These are phyloP conservation scores for Balanococcus diminutus DNA, from an alignment of 2,888 invertebrate genomes.

Conservation along the genomic window DNA sequence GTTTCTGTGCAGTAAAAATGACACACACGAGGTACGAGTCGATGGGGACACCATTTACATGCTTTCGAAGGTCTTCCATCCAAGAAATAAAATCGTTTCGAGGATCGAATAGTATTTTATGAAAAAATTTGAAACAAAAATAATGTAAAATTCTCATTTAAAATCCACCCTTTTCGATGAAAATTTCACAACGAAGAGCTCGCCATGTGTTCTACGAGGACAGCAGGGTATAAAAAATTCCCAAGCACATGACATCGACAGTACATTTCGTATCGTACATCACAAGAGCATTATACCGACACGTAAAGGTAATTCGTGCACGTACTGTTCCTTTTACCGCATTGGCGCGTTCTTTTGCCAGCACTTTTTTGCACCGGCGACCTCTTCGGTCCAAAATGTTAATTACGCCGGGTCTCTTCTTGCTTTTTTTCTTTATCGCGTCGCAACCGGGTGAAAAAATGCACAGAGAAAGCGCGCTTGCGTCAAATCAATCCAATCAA, in stretches of 20 bases:
- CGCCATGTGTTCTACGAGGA: not conserved
- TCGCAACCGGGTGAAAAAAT: not conserved
- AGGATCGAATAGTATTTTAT: not conserved
- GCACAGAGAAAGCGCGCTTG: not conserved
- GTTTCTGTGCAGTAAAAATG: not conserved
- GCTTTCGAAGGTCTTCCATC: not conserved
- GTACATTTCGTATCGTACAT: not conserved
- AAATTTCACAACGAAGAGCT: slow-evolving; percentile 2
- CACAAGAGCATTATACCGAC: not conserved
- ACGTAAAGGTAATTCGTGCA: slow-evolving; percentile 32
- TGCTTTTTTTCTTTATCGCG: not conserved
- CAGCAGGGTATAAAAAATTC: not conserved
- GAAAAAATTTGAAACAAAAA: too few relatives aligned
- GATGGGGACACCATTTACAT: not conserved
- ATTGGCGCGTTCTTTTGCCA: slow-evolving; percentile 4
- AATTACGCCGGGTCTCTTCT: not conserved
- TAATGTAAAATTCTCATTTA: not conserved
- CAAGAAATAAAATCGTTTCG: not conserved
- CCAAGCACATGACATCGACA: not conserved
- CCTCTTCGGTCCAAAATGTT: slow-evolving; percentile 9
- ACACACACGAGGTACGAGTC: not conserved
- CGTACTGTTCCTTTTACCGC: not conserved
- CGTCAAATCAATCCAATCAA: slow-evolving; percentile 6
- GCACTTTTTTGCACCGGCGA: not conserved
- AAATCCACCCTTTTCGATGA: not conserved